Percentiles rank a stretch among this genome's conserved stretches.
Evolutionary conservation across 1,140 invertebrate genomes (phyloP).

Genomic region (Anthonomus grandis): DNA sequence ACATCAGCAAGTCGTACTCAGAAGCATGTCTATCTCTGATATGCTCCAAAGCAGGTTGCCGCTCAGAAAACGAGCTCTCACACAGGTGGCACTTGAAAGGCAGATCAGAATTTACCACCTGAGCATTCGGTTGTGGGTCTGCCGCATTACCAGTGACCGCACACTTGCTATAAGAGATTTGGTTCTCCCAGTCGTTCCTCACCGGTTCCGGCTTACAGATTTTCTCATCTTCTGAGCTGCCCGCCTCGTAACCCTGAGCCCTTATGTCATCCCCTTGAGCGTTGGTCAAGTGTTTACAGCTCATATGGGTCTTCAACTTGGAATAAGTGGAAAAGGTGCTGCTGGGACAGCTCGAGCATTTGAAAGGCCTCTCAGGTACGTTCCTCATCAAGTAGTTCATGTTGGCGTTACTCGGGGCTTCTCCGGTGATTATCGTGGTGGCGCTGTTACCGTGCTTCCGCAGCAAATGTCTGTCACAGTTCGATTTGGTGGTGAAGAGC

Average conservation of each 20-base stretch:
- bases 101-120: constrained; percentile 56
- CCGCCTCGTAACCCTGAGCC: constrained; percentile 50
- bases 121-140: constrained; percentile 5
- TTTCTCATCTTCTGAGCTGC: constrained; percentile 49
- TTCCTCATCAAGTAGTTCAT: constrained; percentile 58
- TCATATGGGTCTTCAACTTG: constrained; percentile 74
- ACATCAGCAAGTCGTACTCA: constrained; percentile 71
- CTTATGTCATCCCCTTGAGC: constrained; percentile 47
- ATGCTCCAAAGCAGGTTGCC: constrained; percentile 78
- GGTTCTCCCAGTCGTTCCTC: constrained; percentile 35
- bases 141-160: constrained; percentile 20
- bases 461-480: constrained; percentile 90
- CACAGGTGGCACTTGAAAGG: constrained; percentile 93
- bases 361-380: constrained; percentile 77
- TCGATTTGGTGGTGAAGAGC: constrained; percentile 94
- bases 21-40: constrained; percentile 67
- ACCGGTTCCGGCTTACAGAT: constrained; percentile 40
- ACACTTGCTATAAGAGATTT: constrained; percentile 23
- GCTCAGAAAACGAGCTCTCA: constrained; percentile 76
- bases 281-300: constrained; percentile 61
- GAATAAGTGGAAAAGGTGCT: constrained; percentile 81
- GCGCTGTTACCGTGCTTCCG: constrained; percentile 74
- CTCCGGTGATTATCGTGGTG: constrained; percentile 41
- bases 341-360: constrained; percentile 79
- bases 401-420: constrained; percentile 38